Conservation (phyloP, 2,888 invertebrate genomes). For the Molanna angustata region DNA sequence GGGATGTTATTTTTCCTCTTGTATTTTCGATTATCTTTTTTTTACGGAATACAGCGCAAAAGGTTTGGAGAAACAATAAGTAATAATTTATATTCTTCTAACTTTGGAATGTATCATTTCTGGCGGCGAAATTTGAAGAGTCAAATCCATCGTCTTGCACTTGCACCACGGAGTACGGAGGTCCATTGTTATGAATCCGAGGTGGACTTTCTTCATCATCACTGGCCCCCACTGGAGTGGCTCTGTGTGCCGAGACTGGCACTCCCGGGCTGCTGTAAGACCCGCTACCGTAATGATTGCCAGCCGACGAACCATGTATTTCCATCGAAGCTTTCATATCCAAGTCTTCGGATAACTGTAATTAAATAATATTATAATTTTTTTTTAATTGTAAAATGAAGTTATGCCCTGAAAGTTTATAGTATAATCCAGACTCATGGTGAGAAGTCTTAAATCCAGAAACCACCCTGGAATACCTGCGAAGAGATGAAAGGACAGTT, state of each 20-base stretch:
- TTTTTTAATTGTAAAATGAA: neutral
- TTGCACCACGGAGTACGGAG: conserved; percentile 68
- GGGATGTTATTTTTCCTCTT: too few relatives aligned
- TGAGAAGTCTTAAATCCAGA: neutral
- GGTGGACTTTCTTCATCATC: conserved; percentile 52
- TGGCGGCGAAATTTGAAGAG: conserved; percentile 45
- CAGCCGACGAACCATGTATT: conserved; percentile 47
- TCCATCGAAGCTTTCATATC: conserved; percentile 50
- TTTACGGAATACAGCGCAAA: too few relatives aligned
- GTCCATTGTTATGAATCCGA: conserved; percentile 48
- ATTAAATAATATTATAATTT: neutral
- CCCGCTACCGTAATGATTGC: conserved; percentile 1
- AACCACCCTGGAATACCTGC: too few relatives aligned
- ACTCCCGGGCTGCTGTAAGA: neutral
- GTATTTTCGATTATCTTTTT: too few relatives aligned
- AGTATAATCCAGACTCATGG: neutral
- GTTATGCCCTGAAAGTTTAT: neutral
- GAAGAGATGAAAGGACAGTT: too few relatives aligned
- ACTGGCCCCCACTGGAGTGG: conserved; percentile 51
- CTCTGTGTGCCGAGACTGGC: conserved; percentile 40
- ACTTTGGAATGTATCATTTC: conserved; percentile 53
- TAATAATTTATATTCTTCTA: conserved; percentile 12
- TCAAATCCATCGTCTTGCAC: conserved; percentile 56
- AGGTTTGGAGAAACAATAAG: too few relatives aligned
- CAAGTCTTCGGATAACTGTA: conserved; percentile 53